A percentile compares a stretch with the other conserved stretches of the same genome.
Evolutionary conservation across 2,888 invertebrate species (phyloP).

Genomic region (Volucella zonaria): DNA sequence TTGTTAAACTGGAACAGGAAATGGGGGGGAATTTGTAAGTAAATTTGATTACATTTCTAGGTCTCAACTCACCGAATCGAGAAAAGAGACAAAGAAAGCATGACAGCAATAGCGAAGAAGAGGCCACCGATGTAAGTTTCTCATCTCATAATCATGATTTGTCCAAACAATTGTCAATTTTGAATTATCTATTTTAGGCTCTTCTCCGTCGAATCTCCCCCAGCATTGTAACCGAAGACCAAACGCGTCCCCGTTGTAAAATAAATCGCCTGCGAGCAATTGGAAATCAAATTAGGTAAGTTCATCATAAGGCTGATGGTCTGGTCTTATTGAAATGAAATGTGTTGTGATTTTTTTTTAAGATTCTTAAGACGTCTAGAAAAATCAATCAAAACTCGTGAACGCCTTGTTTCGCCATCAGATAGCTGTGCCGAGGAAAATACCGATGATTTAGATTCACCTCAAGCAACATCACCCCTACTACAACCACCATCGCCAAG

Average conservation of each 20-base stretch:
- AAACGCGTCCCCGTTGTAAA: slow-evolving; percentile 82
- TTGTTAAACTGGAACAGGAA: neutral
- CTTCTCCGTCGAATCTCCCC: slow-evolving; percentile 86
- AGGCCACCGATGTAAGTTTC: slow-evolving; percentile 83
- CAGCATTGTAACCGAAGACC: slow-evolving; percentile 84
- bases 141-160: neutral
- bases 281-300: slow-evolving; percentile 90
- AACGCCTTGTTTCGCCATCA: slow-evolving; percentile 83
- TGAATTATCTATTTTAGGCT: slow-evolving; percentile 82
- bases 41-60: slow-evolving; percentile 49
- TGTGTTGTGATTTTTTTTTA: slow-evolving; percentile 27
- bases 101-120: slow-evolving; percentile 83
- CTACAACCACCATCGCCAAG: slow-evolving; percentile 77
- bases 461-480: slow-evolving; percentile 87
- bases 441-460: slow-evolving; percentile 86
- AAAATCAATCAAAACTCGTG: slow-evolving; percentile 87
- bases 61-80: slow-evolving; percentile 77
- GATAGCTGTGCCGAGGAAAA: slow-evolving; percentile 84
- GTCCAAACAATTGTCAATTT: neutral
- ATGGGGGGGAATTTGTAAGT: neutral
- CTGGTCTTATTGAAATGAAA: no score
- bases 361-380: slow-evolving; percentile 89
- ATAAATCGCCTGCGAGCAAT: slow-evolving; percentile 88
- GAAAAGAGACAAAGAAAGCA: slow-evolving; percentile 81
- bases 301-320: neutral